Conservation (phyloP, 2,888 invertebrate species). For the Polymixis flavicincta region DNA sequence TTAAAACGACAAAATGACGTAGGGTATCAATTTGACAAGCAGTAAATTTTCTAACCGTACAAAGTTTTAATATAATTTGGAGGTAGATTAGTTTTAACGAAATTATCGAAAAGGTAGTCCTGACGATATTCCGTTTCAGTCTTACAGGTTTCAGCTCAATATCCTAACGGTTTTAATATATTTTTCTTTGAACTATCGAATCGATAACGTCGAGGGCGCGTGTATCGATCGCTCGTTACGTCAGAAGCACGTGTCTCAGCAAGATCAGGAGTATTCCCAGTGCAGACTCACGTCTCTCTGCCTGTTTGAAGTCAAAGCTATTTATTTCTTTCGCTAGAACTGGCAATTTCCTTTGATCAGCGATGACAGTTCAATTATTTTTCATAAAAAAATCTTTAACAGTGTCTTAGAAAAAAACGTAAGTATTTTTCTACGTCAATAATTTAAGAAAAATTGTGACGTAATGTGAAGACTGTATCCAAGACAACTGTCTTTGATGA, state of each 20-base stretch:
- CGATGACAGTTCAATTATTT: conserved; percentile 16
- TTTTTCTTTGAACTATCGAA: conserved; percentile 12
- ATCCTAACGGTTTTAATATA: conserved; percentile 9
- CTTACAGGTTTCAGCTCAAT: neutral
- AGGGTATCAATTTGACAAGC: too few relatives aligned
- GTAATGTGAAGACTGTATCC: neutral
- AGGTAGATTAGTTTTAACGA: too few relatives aligned
- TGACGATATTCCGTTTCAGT: conserved; percentile 1
- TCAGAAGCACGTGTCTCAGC: neutral
- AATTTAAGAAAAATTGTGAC: neutral
- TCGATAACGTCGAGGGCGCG: neutral
- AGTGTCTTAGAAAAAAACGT: neutral
- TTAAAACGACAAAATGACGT: too few relatives aligned
- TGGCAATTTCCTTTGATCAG: conserved; percentile 40
- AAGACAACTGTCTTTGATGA: too few relatives aligned
- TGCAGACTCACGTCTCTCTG: neutral
- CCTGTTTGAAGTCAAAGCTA: conserved; percentile 26
- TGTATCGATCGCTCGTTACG: conserved; percentile 19
- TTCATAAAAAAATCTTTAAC: neutral
- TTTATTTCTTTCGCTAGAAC: conserved; percentile 14
- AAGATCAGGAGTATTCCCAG: neutral
- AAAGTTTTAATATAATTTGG: too few relatives aligned
- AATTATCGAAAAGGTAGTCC: too few relatives aligned
- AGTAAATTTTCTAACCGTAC: too few relatives aligned
- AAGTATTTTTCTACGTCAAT: too few relatives aligned